Evolutionary conservation across 2,888 invertebrate species (phyloP), one percentile per base, ranked within the genome.

Genomic region (Uloborus plumipes): DNA sequence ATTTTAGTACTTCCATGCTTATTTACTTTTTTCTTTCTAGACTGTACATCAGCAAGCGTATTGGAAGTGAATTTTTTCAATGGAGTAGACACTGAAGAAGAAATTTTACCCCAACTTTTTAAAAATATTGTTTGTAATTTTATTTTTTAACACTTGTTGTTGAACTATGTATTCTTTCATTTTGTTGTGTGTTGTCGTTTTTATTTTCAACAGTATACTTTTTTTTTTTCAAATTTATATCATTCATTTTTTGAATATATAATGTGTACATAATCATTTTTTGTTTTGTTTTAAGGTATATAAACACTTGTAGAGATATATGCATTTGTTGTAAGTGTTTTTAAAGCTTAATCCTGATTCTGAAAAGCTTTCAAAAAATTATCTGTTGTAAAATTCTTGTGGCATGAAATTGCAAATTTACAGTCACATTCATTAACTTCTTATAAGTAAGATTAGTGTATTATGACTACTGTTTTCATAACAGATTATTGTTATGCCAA

Each of bases 1-100:
- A 7, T 39, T 39, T 39, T 39, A 39, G 9, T 39, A 11, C 39
- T 39, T 39, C 39, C 39, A 39, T 39, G 39, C 11, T 39, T 6
- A 7, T 11, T 39, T 39, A 39, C 39, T 39, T 39, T 9, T 59
- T 31, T 20, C 18, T 47, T 47, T n/a, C 14, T 47, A 64, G 64
- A 20, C 58, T 69, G 18, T 81, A 70, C 39, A 59, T 81, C 64
- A 75, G 58, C 70, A 74, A 65, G 26, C 80, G 80, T 3, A n/a
- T 69, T 70, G 80, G 80, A 20, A 39, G 74, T 16, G 65, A 70
- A 75, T 74, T 80, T 65, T 78, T 74, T 49, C 74, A 64, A 20
- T 81, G 74, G 70, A 74, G 51, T 61, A 81, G 59, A 70, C 47
- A 81, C 18, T 81, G 49, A 58, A 62, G 20, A 39, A 39, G 39